Evolutionary conservation across 1,140 invertebrate species (phyloP).

Genomic region (Araneus ventricosus): DNA sequence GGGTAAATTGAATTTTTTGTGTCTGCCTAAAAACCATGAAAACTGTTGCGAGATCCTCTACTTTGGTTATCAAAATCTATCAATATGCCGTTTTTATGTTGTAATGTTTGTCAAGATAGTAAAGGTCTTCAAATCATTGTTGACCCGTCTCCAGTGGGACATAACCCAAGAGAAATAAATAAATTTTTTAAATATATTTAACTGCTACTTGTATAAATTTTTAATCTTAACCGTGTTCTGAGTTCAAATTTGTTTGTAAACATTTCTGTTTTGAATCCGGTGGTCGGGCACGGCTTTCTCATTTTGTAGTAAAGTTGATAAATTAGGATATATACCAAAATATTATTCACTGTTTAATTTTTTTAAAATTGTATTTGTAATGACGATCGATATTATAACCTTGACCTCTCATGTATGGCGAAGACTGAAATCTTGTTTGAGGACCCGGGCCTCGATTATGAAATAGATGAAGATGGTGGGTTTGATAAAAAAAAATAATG

Average conservation of each 20-base stretch:
- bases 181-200: background rate
- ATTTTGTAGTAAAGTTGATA: background rate
- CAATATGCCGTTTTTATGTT: too few species aligned
- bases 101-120: too few species aligned
- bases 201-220: background rate
- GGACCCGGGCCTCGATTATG: background rate
- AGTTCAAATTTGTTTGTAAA: background rate
- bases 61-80: too few species aligned
- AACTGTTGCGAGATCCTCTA: too few species aligned
- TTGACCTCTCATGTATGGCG: background rate
- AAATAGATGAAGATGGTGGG: slow-evolving; percentile 19
- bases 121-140: too few species aligned
- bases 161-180: background rate
- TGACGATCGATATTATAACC: background rate
- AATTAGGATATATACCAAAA: too few species aligned
- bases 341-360: background rate
- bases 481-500: too few species aligned
- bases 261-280: background rate
- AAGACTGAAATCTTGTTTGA: background rate
- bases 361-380: background rate
- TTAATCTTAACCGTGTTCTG: background rate
- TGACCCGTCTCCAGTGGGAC: background rate
- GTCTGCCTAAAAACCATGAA: too few species aligned
- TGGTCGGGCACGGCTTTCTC: background rate
- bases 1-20: too few species aligned